Evolutionary conservation across 2,888 invertebrate species (phyloP).

Genomic region (Biston betularia): DNA sequence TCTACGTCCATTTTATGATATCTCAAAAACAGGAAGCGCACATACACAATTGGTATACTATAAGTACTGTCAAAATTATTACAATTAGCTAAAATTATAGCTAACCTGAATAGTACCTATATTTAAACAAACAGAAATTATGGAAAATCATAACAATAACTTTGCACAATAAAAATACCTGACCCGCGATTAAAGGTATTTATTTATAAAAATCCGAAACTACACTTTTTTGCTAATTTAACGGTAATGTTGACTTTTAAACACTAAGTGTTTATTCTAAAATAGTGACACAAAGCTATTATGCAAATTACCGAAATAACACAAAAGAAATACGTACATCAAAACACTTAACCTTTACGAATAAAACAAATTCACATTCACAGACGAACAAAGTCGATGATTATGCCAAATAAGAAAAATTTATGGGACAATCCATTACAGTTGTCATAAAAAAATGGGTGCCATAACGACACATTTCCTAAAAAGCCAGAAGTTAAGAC

Average conservation of each 20-base stretch:
- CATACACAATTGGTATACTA: too few species aligned
- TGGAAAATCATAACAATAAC: too few species aligned
- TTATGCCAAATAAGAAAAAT: constrained; percentile 25
- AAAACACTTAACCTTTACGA: constrained; percentile 22
- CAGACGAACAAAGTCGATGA: constrained; percentile 24
- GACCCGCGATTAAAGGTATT: too few species aligned
- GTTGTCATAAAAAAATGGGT: constrained; percentile 2
- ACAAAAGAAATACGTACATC: constrained; percentile 8
- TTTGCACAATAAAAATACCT: too few species aligned
- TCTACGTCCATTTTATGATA: too few species aligned
- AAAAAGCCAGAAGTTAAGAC: constrained; percentile 11
- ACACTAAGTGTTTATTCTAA: too few species aligned
- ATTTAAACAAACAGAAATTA: too few species aligned
- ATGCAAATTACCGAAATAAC: constrained; percentile 8
- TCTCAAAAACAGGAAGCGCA: too few species aligned
- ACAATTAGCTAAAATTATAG: too few species aligned
- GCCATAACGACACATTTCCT: not conserved
- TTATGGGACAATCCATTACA: constrained; percentile 15
- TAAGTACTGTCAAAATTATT: too few species aligned
- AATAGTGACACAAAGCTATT: not conserved
- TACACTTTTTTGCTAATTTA: not conserved
- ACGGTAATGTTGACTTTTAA: not conserved
- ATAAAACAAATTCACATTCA: constrained; percentile 23
- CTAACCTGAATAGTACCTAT: too few species aligned
- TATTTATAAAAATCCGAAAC: too few species aligned